A percentile compares a stretch with the other conserved stretches of the same genome.
phyloP scores from a whole-genome alignment of 2,797 vertebrate species.

The Bucorvus abyssinicus region DNA sequence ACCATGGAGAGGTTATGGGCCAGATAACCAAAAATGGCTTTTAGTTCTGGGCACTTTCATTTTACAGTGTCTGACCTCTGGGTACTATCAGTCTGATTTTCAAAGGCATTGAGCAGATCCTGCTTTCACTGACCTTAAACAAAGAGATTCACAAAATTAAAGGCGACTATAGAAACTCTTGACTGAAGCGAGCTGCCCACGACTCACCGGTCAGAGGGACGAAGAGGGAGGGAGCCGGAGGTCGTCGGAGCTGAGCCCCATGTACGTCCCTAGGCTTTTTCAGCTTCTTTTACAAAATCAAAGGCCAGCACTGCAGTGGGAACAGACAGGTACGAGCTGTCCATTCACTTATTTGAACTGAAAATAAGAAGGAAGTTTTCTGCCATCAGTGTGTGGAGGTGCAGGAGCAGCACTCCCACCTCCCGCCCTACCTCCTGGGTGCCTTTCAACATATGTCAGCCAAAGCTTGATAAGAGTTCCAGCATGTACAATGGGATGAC shows the following conservation, averaged over 20 bases:
- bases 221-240: background rate
- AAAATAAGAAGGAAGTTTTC: background rate
- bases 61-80: constrained; percentile 9
- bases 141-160: background rate
- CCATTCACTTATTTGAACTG: background rate
- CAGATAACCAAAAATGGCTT: constrained; percentile 44
- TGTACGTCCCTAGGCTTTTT: background rate
- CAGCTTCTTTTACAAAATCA: background rate
- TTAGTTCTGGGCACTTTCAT: constrained; percentile 43
- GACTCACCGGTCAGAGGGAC: accelerated
- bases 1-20: constrained; percentile 24
- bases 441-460: background rate
- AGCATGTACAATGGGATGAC: background rate
- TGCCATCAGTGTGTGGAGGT: accelerated
- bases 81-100: background rate
- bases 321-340: background rate
- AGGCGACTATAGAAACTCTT: background rate
- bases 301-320: background rate
- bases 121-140: constrained; percentile 1
- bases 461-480: background rate
- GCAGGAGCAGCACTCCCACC: background rate
- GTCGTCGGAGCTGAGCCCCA: accelerated
- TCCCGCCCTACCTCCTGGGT: background rate
- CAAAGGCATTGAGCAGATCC: constrained; percentile 7
- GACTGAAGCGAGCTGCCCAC: accelerated